Evolutionary conservation across 2,888 invertebrate genomes (phyloP).

Genomic region (Malthinus flaveolus): DNA sequence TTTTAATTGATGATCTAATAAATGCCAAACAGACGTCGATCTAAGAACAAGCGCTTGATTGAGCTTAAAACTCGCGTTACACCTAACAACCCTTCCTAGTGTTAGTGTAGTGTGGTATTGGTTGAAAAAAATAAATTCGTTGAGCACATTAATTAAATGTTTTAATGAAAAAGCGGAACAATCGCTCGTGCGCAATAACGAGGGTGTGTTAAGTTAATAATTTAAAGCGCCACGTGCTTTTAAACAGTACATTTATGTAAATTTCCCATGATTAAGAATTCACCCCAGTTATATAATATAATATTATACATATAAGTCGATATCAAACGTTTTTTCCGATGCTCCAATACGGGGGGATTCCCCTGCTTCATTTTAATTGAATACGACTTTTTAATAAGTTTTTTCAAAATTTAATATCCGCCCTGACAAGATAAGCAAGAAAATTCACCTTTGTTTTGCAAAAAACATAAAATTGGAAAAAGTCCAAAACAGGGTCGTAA

Average conservation of each 20-base stretch:
- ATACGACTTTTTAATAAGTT: too few relatives aligned
- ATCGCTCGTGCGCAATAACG: constrained; percentile 6
- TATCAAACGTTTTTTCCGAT: constrained; percentile 27
- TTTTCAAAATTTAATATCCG: too few relatives aligned
- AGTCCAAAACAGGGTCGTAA: too few relatives aligned
- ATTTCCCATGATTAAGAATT: constrained; percentile 42
- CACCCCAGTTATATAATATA: constrained; percentile 32
- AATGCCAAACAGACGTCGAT: not conserved
- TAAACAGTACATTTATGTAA: constrained; percentile 44
- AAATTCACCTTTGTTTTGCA: too few relatives aligned
- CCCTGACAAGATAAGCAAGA: too few relatives aligned
- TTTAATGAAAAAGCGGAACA: constrained; percentile 1
- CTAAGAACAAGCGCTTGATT: not conserved
- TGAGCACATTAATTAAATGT: constrained; percentile 2
- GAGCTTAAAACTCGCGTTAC: not conserved
- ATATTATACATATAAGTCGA: constrained; percentile 30
- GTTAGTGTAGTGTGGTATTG: too few relatives aligned
- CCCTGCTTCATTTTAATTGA: not conserved
- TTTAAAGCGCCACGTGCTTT: constrained; percentile 35
- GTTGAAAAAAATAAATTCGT: too few relatives aligned
- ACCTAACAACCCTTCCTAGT: too few relatives aligned
- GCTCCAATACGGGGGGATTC: not conserved
- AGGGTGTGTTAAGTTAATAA: constrained; percentile 10
- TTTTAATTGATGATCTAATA: constrained; percentile 3
- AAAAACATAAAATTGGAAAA: too few relatives aligned